Evolutionary conservation across 1,140 invertebrate genomes (phyloP).

Genomic region (Asbolus verrucosus): DNA sequence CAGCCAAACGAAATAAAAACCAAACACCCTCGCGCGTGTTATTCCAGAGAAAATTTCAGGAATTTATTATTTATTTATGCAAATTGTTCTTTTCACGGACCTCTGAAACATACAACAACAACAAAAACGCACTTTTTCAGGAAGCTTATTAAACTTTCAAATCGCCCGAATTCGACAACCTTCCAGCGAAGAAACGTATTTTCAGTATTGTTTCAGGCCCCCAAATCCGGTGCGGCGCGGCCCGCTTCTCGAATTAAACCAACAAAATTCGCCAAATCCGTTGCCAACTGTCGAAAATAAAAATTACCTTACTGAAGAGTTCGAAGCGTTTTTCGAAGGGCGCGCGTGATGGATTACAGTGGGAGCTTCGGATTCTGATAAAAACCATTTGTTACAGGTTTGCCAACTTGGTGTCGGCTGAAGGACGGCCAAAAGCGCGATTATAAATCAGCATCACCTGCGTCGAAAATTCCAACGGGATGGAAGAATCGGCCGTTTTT

Average conservation of each 20-base stretch:
- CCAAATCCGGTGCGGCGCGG: too few relatives aligned
- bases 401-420: too few relatives aligned
- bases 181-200: too few relatives aligned
- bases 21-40: too few relatives aligned
- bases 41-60: background rate
- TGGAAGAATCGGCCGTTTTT: background rate
- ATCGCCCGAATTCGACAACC: background rate
- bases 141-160: background rate
- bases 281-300: background rate
- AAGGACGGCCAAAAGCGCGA: too few relatives aligned
- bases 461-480: too few relatives aligned
- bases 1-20: too few relatives aligned
- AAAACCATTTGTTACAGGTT: background rate
- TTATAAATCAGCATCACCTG: too few relatives aligned
- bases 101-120: too few relatives aligned
- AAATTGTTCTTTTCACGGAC: too few relatives aligned
- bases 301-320: conserved; percentile 31
- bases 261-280: background rate
- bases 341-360: conserved; percentile 4
- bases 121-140: background rate
- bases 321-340: background rate
- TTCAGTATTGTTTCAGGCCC: conserved; percentile 4
- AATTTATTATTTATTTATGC: background rate
- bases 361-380: conserved; percentile 12
- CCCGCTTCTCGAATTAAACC: background rate